Percentiles rank a stretch among this genome's conserved stretches.
phyloP scores from a whole-genome alignment of 2,113 vertebrate species.

The Malurus cyaneus region DNA sequence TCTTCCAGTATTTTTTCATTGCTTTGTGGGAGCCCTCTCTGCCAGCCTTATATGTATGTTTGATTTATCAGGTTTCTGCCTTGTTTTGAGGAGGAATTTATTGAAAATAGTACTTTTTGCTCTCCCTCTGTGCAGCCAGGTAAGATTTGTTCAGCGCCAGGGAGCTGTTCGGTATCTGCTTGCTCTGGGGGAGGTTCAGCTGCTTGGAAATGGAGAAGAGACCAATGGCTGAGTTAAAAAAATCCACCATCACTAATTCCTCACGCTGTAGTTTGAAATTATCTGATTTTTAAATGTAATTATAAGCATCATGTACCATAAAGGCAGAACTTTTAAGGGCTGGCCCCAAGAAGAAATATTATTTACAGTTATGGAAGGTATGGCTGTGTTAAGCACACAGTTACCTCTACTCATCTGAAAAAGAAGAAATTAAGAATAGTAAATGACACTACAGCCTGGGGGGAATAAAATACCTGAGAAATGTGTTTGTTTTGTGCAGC shows the following conservation, averaged over 20 bases:
- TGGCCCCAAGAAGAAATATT: background rate
- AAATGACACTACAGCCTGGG: background rate
- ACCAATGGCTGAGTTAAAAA: background rate
- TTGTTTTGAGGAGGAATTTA: background rate
- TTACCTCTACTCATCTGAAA: background rate
- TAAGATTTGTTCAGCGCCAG: background rate
- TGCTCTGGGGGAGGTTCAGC: background rate
- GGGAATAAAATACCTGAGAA: background rate
- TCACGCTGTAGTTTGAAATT: background rate
- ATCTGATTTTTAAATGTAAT: background rate
- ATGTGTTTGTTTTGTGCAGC: background rate
- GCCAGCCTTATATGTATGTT: background rate
- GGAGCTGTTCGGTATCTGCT: background rate
- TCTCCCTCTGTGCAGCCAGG: background rate
- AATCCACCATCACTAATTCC: background rate
- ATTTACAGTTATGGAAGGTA: background rate
- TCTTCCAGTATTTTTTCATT: background rate
- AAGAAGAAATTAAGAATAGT: background rate
- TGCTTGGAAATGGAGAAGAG: background rate
- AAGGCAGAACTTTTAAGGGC: background rate
- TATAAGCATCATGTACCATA: background rate
- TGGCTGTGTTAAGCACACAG: rapidly evolving
- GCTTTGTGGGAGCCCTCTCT: background rate
- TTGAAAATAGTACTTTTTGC: background rate
- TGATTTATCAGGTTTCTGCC: background rate